A percentile compares a stretch with the other conserved stretches of the same genome.
Evolutionary conservation across 64 coral and sea anemone species (phyloP).

Genomic region (Montipora capricornis): DNA sequence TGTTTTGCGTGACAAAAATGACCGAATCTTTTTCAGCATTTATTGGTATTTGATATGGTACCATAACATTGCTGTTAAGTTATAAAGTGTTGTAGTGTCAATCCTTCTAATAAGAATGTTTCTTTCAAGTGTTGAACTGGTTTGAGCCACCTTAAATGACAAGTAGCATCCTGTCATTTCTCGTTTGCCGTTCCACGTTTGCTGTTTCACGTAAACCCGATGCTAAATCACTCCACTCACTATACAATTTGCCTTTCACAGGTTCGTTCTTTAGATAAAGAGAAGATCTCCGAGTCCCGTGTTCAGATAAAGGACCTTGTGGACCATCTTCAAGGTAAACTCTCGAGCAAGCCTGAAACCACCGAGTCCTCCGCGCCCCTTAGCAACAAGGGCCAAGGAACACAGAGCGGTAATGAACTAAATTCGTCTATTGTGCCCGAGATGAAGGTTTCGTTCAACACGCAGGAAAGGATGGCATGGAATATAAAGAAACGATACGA

Average conservation of each 20-base stretch:
- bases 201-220: too few relatives aligned
- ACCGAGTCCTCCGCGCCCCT: constrained; percentile 28
- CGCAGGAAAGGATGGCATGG: constrained; percentile 78
- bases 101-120: too few relatives aligned
- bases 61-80: too few relatives aligned
- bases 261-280: constrained; percentile 83
- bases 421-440: constrained; percentile 13
- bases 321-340: constrained; percentile 76
- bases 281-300: constrained; percentile 68
- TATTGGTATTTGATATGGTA: too few relatives aligned
- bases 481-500: constrained; percentile 87
- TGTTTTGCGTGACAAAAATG: too few relatives aligned
- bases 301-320: constrained; percentile 61
- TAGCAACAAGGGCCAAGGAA: constrained; percentile 7
- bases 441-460: constrained; percentile 87
- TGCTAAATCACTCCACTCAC: too few relatives aligned
- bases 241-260: background rate
- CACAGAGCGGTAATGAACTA: constrained; percentile 36
- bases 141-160: too few relatives aligned
- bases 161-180: too few relatives aligned
- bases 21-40: too few relatives aligned
- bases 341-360: constrained; percentile 63
- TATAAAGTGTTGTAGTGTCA: too few relatives aligned
- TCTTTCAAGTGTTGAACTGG: too few relatives aligned
- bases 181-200: too few relatives aligned